phyloP scores from a whole-genome alignment of 1,140 invertebrate species.

The Lutraria rhynchaena region DNA sequence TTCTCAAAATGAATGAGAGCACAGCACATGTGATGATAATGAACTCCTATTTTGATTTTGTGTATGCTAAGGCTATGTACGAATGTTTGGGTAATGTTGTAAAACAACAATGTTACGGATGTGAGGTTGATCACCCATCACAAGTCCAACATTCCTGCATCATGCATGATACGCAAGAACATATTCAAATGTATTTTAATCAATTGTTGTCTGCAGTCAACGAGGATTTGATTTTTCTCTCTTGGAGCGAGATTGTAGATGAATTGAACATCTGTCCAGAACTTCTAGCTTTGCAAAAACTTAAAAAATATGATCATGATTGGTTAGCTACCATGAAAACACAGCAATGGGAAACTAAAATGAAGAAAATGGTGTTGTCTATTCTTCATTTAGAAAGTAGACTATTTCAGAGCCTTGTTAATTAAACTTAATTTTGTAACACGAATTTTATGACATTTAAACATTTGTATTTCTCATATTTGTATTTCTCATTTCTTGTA shows the following conservation, averaged over 20 bases:
- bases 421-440: no score
- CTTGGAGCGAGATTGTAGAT: constrained; percentile 7
- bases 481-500: no score
- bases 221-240: no score
- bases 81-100: background rate
- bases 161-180: constrained; percentile 5
- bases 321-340: constrained; percentile 4
- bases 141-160: constrained; percentile 26
- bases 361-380: background rate
- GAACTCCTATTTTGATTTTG: constrained; percentile 47
- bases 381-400: background rate
- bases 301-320: background rate
- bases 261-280: background rate
- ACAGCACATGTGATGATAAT: constrained; percentile 29
- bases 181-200: background rate
- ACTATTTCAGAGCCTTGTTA: no score
- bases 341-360: background rate
- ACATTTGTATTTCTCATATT: no score
- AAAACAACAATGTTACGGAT: constrained; percentile 30
- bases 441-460: no score
- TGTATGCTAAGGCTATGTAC: constrained; percentile 30
- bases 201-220: background rate
- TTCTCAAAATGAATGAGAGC: background rate
- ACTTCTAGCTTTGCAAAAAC: background rate
- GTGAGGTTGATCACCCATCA: constrained; percentile 25